Base-by-base conservation (phyloP, 2,113 vertebrate genomes). In the Centropristis striata region DNA sequence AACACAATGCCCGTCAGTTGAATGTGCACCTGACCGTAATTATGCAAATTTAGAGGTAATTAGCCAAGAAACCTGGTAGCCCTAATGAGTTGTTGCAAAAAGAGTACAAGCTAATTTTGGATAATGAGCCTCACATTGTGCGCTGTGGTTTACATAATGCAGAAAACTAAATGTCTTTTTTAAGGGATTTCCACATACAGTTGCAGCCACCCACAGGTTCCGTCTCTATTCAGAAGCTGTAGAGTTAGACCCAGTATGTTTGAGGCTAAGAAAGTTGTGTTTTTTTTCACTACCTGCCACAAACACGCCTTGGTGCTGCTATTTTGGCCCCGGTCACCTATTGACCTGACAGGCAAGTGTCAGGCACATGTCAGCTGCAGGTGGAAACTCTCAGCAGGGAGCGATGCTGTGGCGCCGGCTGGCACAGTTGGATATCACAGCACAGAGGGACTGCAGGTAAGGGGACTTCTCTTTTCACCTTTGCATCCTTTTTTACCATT, bases 341-440 rank as follows among this genome's bases (percentile, higher is more conserved):
- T 92, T 93, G 92, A 90, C 78, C 82, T 93, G 91, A 94, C 91
- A 93, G 68, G 47, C 73, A 83, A 92, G 88, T 86, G 85, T 86
- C 75, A 64, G 65, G 14, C 75, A 63, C 66, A 64, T 94, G 92
- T 78, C 93, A 93, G 15, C 57, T 91, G 86, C 92, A 95, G 94
- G 87, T 95, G 92, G 77, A 77, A 23, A 21, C 79, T 58, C 81
- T 86, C 64, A 67, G 85, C 75, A 18, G 75, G 84, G 54, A 28
- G 81, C 75, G 16, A 15, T 55, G 81, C 55, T 69, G 53, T 16
- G 66, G 39, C 23, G 49, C 37, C 9, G 50, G 7, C 21, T 46
- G 68, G 36, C 63, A 49, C 83, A 92, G 86, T 27, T 63, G 36
- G 78, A 84, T 55, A 57, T 59, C 84, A 91, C 77, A 74, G 71